Evolutionary conservation across 2,888 invertebrate genomes (phyloP).

Genomic region (Nemapogon koenigi): DNA sequence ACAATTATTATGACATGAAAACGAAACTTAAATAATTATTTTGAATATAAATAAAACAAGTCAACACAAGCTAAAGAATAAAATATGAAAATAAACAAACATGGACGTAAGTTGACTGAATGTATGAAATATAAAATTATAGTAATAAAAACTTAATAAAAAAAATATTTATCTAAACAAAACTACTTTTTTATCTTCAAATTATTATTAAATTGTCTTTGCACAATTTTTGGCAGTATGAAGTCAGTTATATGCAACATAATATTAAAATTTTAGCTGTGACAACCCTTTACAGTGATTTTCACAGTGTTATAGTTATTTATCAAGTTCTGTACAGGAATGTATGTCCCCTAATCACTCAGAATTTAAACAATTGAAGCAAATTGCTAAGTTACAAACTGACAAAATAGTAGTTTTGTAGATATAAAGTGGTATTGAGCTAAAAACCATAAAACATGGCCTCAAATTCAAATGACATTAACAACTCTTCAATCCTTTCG

Average conservation of each 20-base stretch:
- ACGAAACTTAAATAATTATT: conserved; percentile 57
- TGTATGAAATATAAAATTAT: conserved; percentile 42
- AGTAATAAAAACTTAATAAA: conserved; percentile 31
- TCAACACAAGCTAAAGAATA: conserved; percentile 51
- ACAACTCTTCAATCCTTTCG: conserved; percentile 61
- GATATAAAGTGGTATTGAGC: conserved; percentile 48
- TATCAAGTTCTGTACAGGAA: too few relatives aligned
- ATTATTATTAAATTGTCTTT: too few relatives aligned
- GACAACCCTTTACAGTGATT: too few relatives aligned
- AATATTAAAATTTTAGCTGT: too few relatives aligned
- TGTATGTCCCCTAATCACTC: too few relatives aligned
- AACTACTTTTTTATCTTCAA: not conserved
- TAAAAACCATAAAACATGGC: conserved; percentile 25
- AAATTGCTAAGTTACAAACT: too few relatives aligned
- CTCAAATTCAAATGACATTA: not conserved
- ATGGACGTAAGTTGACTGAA: conserved; percentile 58
- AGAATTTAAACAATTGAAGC: too few relatives aligned
- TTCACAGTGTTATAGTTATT: too few relatives aligned
- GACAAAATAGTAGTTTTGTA: too few relatives aligned
- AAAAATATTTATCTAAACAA: conserved; percentile 13
- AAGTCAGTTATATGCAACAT: too few relatives aligned
- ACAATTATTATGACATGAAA: conserved; percentile 50
- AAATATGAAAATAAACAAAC: conserved; percentile 54
- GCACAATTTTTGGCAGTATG: too few relatives aligned
- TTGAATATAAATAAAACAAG: conserved; percentile 47